Evolutionary conservation across 2,113 vertebrate genomes (phyloP).

Genomic region (Zapus hudsonius): DNA sequence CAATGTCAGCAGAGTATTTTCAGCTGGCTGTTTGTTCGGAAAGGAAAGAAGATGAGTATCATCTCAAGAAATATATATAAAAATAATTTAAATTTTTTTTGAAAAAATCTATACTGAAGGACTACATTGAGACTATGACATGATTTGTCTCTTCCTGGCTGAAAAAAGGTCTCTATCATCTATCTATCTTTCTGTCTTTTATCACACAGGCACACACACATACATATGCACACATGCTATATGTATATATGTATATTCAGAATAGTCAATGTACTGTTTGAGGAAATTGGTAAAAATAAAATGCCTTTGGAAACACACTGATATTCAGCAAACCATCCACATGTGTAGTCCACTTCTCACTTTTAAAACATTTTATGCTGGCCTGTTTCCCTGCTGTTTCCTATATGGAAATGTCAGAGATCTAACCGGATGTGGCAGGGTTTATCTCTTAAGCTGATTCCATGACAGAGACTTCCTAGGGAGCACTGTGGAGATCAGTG

Average conservation of each 20-base stretch:
- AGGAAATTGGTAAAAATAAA: not conserved
- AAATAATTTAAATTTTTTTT: too few species aligned
- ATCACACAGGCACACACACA: too few species aligned
- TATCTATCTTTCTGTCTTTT: not conserved
- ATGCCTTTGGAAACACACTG: too few species aligned
- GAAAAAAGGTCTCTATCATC: not conserved
- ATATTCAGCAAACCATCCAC: not conserved
- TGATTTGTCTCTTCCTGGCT: not conserved
- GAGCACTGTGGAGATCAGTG: not conserved
- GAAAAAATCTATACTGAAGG: not conserved
- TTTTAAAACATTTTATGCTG: not conserved
- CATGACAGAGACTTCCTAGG: not conserved
- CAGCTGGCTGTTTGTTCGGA: not conserved
- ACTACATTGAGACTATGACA: not conserved
- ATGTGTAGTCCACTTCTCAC: not conserved
- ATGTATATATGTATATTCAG: not conserved
- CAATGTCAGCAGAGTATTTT: slow-evolving; percentile 34
- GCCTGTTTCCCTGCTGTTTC: not conserved
- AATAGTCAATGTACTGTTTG: not conserved
- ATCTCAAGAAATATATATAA: not conserved
- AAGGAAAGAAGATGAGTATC: not conserved
- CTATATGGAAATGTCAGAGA: not conserved
- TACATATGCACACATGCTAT: not conserved
- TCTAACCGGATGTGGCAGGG: not conserved
- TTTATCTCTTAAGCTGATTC: not conserved